A percentile compares a stretch with the other conserved stretches of the same genome.
These are phyloP conservation scores for Mobula hypostoma DNA, from an alignment of 2,113 vertebrate genomes.

Conservation along the genomic window DNA sequence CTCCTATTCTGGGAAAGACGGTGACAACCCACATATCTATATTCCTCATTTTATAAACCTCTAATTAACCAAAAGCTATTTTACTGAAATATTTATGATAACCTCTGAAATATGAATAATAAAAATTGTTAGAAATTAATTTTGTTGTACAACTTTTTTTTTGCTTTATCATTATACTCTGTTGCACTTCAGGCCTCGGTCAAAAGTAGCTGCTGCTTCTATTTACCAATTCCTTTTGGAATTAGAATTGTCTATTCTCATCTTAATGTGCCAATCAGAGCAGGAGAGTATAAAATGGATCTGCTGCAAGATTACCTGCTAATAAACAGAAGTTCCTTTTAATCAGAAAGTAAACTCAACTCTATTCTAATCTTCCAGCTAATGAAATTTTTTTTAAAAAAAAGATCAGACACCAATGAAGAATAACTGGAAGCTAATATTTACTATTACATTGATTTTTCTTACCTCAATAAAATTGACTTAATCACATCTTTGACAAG, in stretches of 20 bases:
- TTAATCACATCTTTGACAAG: slow-evolving; percentile 26
- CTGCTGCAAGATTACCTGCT: not conserved
- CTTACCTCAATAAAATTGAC: too few species aligned
- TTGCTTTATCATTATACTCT: not conserved
- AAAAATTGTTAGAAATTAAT: not conserved
- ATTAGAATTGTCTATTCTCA: not conserved
- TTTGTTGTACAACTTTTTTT: too few species aligned
- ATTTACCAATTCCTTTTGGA: not conserved
- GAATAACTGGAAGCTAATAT: not conserved
- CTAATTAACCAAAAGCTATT: not conserved
- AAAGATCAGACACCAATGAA: not conserved
- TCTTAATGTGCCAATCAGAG: not conserved
- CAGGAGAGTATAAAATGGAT: not conserved
- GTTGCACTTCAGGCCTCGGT: not conserved
- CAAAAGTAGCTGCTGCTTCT: not conserved
- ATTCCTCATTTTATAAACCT: not conserved
- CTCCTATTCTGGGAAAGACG: too few species aligned
- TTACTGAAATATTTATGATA: not conserved
- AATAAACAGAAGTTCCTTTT: not conserved
- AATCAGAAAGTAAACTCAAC: not conserved
- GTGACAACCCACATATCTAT: not conserved
- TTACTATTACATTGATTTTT: not conserved
- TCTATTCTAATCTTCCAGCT: not conserved
- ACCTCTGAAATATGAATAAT: not conserved
- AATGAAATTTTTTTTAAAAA: not conserved